A percentile compares a stretch with the other conserved stretches of the same genome.
Conservation (phyloP, 2,888 invertebrate genomes). For the Leptodirus hochenwartii region DNA sequence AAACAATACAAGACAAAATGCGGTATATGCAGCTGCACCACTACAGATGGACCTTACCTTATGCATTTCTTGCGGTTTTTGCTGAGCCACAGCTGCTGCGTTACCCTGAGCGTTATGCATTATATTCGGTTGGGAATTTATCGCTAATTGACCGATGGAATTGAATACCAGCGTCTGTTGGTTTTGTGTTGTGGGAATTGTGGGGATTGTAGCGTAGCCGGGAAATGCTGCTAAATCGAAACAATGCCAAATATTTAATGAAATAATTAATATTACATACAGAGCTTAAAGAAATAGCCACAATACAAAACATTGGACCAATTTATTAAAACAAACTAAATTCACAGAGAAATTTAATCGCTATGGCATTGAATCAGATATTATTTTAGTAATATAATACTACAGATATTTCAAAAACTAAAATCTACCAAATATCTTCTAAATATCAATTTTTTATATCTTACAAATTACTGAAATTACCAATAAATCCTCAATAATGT, state of each 20-base stretch:
- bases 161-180: slow-evolving; percentile 62
- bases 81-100: slow-evolving; percentile 29
- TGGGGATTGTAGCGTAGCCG: slow-evolving; percentile 61
- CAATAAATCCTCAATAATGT: no score
- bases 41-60: slow-evolving; percentile 34
- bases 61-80: slow-evolving; percentile 44
- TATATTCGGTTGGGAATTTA: slow-evolving; percentile 49
- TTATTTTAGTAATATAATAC: no score
- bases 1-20: slow-evolving; percentile 2
- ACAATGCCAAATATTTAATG: slow-evolving; percentile 4
- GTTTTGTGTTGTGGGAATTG: slow-evolving; percentile 54
- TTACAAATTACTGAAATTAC: no score
- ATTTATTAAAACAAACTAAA: no score
- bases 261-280: no score
- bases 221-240: slow-evolving; percentile 40
- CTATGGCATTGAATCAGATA: no score
- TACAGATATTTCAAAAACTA: no score
- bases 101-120: slow-evolving; percentile 36
- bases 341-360: slow-evolving; percentile 1
- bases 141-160: slow-evolving; percentile 51
- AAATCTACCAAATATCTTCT: no score
- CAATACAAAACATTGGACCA: not conserved
- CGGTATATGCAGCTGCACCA: no score
- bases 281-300: not conserved
- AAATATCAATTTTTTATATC: no score